These are phyloP conservation scores for Tinea pellionella DNA, from an alignment of 2,888 invertebrate genomes.

Conservation along the genomic window DNA sequence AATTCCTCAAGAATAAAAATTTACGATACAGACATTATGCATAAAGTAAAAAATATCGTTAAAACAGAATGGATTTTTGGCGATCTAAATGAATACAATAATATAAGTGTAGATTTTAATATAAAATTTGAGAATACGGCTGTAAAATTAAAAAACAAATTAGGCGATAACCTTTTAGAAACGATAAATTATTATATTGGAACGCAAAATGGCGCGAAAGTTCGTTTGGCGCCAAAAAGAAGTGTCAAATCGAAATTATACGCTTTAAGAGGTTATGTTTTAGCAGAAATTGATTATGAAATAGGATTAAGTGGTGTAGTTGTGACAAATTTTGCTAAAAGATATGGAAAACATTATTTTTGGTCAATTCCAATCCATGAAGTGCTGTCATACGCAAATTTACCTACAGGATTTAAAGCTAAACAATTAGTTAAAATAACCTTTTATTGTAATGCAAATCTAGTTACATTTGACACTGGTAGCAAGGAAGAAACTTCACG, in stretches of 20 bases:
- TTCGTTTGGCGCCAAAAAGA: not conserved
- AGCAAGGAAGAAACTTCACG: no score
- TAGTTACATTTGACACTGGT: not conserved
- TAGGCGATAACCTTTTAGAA: not conserved
- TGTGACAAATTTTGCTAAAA: not conserved
- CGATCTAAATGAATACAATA: not conserved
- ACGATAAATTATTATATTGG: not conserved
- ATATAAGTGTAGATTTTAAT: not conserved
- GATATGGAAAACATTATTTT: slow-evolving; percentile 1
- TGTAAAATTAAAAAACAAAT: not conserved
- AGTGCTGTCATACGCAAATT: not conserved
- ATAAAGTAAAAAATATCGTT: not conserved
- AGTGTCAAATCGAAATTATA: not conserved
- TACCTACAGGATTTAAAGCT: not conserved
- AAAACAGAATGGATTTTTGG: not conserved
- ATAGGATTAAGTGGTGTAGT: not conserved
- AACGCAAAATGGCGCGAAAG: not conserved
- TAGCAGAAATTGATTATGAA: not conserved
- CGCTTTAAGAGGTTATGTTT: not conserved
- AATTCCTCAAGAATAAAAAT: not conserved
- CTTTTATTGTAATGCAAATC: not conserved
- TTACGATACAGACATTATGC: not conserved
- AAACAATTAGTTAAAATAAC: not conserved
- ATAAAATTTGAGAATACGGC: not conserved
- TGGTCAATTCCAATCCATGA: not conserved